Conservation (phyloP, 2,113 vertebrate species). For the Calonectris borealis region DNA sequence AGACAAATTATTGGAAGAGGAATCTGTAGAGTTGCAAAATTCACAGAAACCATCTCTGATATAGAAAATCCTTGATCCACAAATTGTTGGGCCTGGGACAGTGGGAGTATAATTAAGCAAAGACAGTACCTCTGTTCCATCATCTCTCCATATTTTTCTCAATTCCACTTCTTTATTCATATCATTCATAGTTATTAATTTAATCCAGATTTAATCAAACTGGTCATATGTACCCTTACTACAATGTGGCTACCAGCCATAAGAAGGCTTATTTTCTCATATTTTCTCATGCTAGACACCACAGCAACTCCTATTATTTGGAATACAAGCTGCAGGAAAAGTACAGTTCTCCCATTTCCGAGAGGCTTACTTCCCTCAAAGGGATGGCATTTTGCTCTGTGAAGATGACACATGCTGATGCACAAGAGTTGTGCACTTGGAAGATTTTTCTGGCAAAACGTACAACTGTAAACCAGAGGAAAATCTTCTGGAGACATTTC, state of each 20-base stretch:
- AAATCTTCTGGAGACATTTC: background rate
- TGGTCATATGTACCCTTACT: background rate
- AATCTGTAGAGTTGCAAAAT: background rate
- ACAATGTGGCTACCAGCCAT: background rate
- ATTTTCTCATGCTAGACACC: background rate
- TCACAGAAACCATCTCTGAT: background rate
- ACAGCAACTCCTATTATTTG: background rate
- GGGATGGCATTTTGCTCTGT: background rate
- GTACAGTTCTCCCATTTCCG: background rate
- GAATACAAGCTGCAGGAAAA: background rate
- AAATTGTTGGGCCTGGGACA: background rate
- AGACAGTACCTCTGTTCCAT: background rate
- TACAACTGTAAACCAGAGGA: background rate
- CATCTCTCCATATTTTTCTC: background rate
- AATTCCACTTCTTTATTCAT: background rate
- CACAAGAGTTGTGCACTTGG: background rate
- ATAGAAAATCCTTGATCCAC: background rate
- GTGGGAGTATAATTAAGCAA: background rate
- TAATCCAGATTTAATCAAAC: background rate
- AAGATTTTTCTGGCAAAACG: background rate
- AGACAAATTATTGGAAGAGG: background rate
- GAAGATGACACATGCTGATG: background rate
- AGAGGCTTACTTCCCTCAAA: background rate
- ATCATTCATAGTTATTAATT: background rate
- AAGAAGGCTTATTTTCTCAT: background rate